phyloP scores from a whole-genome alignment of 2,113 vertebrate species.

The Oenanthe melanoleuca region DNA sequence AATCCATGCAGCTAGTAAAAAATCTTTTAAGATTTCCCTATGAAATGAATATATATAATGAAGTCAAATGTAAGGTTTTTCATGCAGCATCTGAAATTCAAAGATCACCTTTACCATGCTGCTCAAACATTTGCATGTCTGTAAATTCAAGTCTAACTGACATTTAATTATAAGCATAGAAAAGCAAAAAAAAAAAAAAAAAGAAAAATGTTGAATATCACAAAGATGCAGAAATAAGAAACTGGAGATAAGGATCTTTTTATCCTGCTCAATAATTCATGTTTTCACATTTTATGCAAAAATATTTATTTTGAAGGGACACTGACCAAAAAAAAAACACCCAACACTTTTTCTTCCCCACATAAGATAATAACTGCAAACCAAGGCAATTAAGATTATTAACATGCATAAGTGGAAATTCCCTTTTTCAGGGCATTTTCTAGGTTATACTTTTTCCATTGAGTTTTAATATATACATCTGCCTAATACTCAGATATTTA shows the following conservation, averaged over 20 bases:
- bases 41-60: neutral
- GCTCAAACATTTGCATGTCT: neutral
- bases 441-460: neutral
- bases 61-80: neutral
- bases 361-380: neutral
- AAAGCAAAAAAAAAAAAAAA: neutral
- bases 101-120: neutral
- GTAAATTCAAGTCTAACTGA: neutral
- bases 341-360: neutral
- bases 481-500: neutral
- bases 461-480: neutral
- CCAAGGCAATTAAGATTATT: neutral
- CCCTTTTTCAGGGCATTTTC: neutral
- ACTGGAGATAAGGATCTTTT: neutral
- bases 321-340: accelerated
- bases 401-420: neutral
- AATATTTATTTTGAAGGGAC: neutral
- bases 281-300: neutral
- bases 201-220: neutral
- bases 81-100: neutral
- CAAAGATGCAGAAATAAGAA: neutral
- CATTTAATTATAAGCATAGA: neutral
- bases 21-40: neutral
- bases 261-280: neutral
- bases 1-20: neutral